Evolutionary conservation across 2,888 invertebrate genomes (phyloP).

Genomic region (Hemistola chrysoprasaria): DNA sequence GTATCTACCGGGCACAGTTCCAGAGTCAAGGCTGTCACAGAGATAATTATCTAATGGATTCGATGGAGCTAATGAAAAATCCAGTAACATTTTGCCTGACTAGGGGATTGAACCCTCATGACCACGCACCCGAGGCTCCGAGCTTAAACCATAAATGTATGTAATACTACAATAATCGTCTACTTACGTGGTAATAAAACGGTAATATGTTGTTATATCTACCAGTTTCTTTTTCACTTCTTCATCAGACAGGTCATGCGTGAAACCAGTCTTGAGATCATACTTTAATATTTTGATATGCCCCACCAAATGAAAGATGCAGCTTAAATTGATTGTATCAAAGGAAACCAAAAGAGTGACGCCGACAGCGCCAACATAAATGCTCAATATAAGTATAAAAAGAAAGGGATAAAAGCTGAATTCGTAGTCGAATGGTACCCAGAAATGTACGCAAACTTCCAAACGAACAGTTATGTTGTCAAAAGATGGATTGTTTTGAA

Average conservation of each 20-base stretch:
- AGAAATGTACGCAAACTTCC: conserved; percentile 38
- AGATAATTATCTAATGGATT: no score
- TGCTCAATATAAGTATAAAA: conserved; percentile 30
- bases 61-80: no score
- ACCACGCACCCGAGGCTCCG: no score
- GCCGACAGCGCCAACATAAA: conserved; percentile 19
- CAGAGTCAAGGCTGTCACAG: no score
- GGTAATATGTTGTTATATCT: conserved; percentile 35
- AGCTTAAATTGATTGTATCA: conserved; percentile 34
- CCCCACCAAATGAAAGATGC: conserved; percentile 40
- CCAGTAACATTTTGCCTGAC: no score
- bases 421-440: conserved; percentile 43
- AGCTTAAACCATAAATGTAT: no score
- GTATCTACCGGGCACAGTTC: no score
- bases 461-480: conserved; percentile 34
- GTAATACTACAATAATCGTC: no score
- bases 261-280: conserved; percentile 28
- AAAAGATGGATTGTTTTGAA: conserved; percentile 29
- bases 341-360: conserved; percentile 24
- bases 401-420: conserved; percentile 36
- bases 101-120: no score
- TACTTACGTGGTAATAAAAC: conserved; percentile 39
- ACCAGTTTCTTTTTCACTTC: conserved; percentile 31
- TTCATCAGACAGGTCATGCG: conserved; percentile 20
- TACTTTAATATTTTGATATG: conserved; percentile 43